Evolutionary conservation across 1,140 invertebrate species (phyloP), one percentile per base, ranked within the genome.

Genomic region (Panonychus citri): DNA sequence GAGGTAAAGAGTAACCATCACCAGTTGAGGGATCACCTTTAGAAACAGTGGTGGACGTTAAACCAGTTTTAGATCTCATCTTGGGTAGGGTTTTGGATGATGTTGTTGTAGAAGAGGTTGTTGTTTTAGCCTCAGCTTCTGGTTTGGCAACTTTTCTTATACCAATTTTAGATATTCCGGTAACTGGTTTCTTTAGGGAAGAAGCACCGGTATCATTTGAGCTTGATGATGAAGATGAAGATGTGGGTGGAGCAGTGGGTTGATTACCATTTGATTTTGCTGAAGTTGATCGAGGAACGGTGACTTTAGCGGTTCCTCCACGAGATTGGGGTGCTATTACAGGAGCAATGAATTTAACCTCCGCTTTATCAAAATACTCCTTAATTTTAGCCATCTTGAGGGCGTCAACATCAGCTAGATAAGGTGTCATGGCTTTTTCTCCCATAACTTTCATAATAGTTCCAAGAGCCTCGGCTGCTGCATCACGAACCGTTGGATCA

Each of bases 381-480:
- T 93, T 89, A 19, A 97, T 89, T 57, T 96, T 97, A 25, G 79
- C 75, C 77, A 94, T 82, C 71, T 97, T 99, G 4, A 94, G 68
- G 42, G 80, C 78, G 66, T 87, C 90, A 3, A 97, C 69, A 67
- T 95, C 90, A 5, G 77, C 75, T 19, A 96, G 72, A 64, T 93
- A 85, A 0, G 86, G 81, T 42, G 75, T 75, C 50, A 96, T 81
- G 17, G 79, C 75, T 70, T 91, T 93, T 65, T 97, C 93, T 21
- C 89, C 83, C 13, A 94, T 81, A 2, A 93, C 75, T 71, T 94
- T 96, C 73, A 90, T 82, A 2, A 86, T 78, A 0, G 86, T 90
- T n/a, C 90, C 93, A 10, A 97, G 68, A 2, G 90, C 89, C 68
- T 90, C 83, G 5, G 85, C 82, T 2, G 83, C 78, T 60, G 78